Conservation (phyloP, 2,888 invertebrate genomes). For the Napeogenes sylphis region DNA sequence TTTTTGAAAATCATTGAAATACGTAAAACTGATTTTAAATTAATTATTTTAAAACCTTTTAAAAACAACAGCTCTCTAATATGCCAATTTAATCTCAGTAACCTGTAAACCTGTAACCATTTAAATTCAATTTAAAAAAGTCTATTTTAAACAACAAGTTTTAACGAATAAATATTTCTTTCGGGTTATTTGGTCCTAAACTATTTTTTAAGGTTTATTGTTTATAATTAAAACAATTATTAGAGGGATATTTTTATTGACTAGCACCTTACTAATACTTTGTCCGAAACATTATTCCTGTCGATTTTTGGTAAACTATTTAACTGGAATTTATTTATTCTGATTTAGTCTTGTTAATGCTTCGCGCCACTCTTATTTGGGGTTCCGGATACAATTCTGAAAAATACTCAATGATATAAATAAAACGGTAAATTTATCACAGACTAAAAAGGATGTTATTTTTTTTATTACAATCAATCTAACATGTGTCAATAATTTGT, state of each 20-base stretch:
- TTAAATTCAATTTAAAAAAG: too few species aligned
- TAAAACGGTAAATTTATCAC: not conserved
- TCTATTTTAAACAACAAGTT: too few species aligned
- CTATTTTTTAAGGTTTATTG: not conserved
- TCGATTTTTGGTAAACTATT: slow-evolving; percentile 11
- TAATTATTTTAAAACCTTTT: too few species aligned
- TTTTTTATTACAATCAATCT: not conserved
- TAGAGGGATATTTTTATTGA: slow-evolving; percentile 10
- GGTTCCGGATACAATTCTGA: slow-evolving; percentile 51
- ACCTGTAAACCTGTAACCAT: too few species aligned
- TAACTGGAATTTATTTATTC: slow-evolving; percentile 28
- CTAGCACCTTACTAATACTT: slow-evolving; percentile 24
- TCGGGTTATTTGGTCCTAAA: too few species aligned
- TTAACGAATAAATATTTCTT: too few species aligned
- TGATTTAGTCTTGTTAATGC: slow-evolving; percentile 50
- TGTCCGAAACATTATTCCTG: slow-evolving; percentile 51
- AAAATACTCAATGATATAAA: slow-evolving; percentile 26
- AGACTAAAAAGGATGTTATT: not conserved
- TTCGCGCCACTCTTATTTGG: slow-evolving; percentile 51
- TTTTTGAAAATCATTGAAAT: too few species aligned
- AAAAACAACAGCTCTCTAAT: too few species aligned
- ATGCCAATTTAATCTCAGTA: too few species aligned
- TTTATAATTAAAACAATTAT: not conserved
- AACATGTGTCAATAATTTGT: too few species aligned
- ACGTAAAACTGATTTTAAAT: too few species aligned